Percentiles rank a stretch among this genome's conserved stretches.
phyloP scores from a whole-genome alignment of 2,888 invertebrate genomes.

The Nemotelus pantherinus region DNA sequence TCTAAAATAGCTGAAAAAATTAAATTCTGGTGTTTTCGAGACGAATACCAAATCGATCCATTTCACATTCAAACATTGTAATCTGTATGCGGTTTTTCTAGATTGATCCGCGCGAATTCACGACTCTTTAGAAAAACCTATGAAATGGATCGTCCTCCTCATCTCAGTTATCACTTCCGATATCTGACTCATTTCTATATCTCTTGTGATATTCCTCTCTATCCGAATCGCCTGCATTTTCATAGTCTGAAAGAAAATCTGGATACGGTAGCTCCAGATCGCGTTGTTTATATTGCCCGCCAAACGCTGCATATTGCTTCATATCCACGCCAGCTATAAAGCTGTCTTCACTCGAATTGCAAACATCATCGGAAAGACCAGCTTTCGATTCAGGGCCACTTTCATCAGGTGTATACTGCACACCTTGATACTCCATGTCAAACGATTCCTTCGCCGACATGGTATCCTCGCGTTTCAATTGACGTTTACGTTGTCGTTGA shows the following conservation, averaged over 20 bases:
- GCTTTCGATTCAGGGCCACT: slow-evolving; percentile 62
- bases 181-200: slow-evolving; percentile 78
- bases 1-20: too few relatives aligned
- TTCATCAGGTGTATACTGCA: slow-evolving; percentile 55
- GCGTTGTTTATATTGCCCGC: slow-evolving; percentile 55
- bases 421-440: slow-evolving; percentile 52
- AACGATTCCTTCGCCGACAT: slow-evolving; percentile 52
- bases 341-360: slow-evolving; percentile 64
- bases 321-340: slow-evolving; percentile 55
- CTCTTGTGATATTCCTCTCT: slow-evolving; percentile 71
- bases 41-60: too few relatives aligned
- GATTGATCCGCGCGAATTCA: too few relatives aligned
- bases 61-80: too few relatives aligned
- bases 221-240: slow-evolving; percentile 69
- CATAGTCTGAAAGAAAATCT: slow-evolving; percentile 66
- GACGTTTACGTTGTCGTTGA: slow-evolving; percentile 63
- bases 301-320: slow-evolving; percentile 47
- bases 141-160: neutral
- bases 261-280: slow-evolving; percentile 67
- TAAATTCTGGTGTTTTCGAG: too few relatives aligned
- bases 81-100: too few relatives aligned
- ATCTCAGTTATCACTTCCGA: slow-evolving; percentile 61
- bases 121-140: too few relatives aligned
- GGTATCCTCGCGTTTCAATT: slow-evolving; percentile 62
- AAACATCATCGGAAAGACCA: slow-evolving; percentile 62